A percentile compares a stretch with the other conserved stretches of the same genome.
These are phyloP conservation scores for Epinephelus coioides DNA, from an alignment of 2,797 vertebrate genomes.

Conservation along the genomic window DNA sequence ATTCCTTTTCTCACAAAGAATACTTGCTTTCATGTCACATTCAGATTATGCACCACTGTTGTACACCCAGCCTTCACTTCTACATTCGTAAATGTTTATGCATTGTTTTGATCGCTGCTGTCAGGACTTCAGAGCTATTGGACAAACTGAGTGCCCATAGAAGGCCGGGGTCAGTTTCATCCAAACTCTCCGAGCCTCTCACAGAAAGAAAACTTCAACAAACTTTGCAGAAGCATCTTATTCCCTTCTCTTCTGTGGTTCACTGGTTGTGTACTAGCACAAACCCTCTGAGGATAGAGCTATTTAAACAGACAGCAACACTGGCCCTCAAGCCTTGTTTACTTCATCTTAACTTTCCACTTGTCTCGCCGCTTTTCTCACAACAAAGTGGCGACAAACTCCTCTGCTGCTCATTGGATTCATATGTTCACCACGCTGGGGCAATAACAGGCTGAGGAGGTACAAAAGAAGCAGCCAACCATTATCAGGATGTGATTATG, in stretches of 20 bases:
- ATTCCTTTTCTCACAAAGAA: not conserved
- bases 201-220: constrained; percentile 35
- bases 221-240: constrained; percentile 36
- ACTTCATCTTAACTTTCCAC: constrained; percentile 60
- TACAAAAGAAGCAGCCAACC: constrained; percentile 65
- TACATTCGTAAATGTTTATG: constrained; percentile 35
- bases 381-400: constrained; percentile 54
- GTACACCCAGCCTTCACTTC: not conserved
- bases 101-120: constrained; percentile 49
- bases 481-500: constrained; percentile 43
- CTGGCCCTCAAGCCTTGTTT: constrained; percentile 62
- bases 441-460: constrained; percentile 21
- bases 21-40: constrained; percentile 7
- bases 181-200: constrained; percentile 41
- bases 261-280: constrained; percentile 39
- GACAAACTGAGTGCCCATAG: constrained; percentile 27
- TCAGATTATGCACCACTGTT: constrained; percentile 1
- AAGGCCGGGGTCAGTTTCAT: constrained; percentile 51
- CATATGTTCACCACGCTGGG: constrained; percentile 26
- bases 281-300: constrained; percentile 54
- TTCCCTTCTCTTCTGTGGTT: constrained; percentile 44
- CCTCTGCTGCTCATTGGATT: constrained; percentile 41
- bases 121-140: constrained; percentile 33
- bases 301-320: constrained; percentile 73
- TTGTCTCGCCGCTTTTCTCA: constrained; percentile 46